Conservation (phyloP, 2,888 invertebrate genomes). For the Nomada fabriciana region DNA sequence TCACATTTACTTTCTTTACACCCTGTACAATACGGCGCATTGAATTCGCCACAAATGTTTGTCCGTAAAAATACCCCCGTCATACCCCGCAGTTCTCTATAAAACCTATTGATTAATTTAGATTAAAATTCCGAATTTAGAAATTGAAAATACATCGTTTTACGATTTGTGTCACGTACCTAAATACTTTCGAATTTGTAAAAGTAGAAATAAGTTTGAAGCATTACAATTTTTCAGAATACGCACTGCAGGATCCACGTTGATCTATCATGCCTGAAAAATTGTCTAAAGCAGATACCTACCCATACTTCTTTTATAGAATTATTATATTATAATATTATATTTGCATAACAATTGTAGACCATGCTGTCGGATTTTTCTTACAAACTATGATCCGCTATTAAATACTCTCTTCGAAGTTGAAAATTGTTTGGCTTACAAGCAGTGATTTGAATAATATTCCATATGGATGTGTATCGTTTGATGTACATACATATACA, state of each 20-base stretch:
- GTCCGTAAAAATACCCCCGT: no score
- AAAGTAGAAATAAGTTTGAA: no score
- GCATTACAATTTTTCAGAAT: not conserved
- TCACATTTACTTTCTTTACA: no score
- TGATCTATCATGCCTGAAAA: not conserved
- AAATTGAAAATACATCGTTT: no score
- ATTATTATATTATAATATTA: not conserved
- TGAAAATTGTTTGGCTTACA: not conserved
- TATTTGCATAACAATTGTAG: conserved; percentile 23
- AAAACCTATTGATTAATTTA: no score
- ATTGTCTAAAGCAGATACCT: not conserved
- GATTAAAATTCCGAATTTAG: no score
- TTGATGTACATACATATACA: not conserved
- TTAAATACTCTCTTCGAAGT: not conserved
- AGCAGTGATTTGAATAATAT: conserved; percentile 12
- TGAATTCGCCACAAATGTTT: no score
- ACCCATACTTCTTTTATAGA: not conserved
- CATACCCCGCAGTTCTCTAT: no score
- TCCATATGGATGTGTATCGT: conserved; percentile 22
- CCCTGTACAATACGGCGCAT: no score
- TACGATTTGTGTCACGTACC: no score
- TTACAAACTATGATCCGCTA: not conserved
- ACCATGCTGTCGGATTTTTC: no score
- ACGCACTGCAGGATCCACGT: not conserved
- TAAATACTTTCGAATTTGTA: no score